Evolutionary conservation across 2,797 vertebrate species (phyloP).

Genomic region (Lepidocolaptes lacrymiger): DNA sequence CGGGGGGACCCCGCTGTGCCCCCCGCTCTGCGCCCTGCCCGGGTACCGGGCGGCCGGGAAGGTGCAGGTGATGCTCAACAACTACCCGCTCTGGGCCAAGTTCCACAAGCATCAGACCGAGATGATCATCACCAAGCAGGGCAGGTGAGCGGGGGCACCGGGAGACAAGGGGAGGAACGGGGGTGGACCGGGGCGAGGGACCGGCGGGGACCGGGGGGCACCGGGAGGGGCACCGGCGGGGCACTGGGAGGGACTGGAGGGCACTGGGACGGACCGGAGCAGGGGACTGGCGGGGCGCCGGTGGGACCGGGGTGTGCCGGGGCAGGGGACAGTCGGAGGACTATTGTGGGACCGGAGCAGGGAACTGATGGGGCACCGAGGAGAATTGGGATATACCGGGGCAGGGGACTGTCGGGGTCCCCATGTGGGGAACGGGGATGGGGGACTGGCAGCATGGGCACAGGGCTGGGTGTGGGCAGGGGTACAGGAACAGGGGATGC

Average conservation of each 20-base stretch:
- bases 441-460: background rate
- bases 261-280: background rate
- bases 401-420: no score
- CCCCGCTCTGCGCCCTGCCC: slow-evolving; percentile 72
- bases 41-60: slow-evolving; percentile 88
- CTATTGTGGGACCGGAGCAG: rapidly evolving
- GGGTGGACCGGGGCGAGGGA: background rate
- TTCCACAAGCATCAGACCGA: slow-evolving; percentile 97
- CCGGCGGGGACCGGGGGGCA: background rate
- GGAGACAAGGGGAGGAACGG: background rate
- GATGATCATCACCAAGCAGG: slow-evolving; percentile 99
- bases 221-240: no score
- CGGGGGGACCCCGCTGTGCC: slow-evolving; percentile 77
- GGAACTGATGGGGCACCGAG: background rate
- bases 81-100: slow-evolving; percentile 95
- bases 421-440: no score
- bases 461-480: background rate
- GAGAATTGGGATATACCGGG: no score
- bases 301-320: background rate
- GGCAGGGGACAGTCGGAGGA: background rate
- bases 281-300: background rate
- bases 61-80: slow-evolving; percentile 90
- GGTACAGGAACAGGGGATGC: background rate
- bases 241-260: background rate
- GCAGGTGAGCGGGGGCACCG: slow-evolving; percentile 82